These are phyloP conservation scores for Caenorhabditis sp. DNA, from an alignment of 2,888 invertebrate genomes.

Conservation along the genomic window DNA sequence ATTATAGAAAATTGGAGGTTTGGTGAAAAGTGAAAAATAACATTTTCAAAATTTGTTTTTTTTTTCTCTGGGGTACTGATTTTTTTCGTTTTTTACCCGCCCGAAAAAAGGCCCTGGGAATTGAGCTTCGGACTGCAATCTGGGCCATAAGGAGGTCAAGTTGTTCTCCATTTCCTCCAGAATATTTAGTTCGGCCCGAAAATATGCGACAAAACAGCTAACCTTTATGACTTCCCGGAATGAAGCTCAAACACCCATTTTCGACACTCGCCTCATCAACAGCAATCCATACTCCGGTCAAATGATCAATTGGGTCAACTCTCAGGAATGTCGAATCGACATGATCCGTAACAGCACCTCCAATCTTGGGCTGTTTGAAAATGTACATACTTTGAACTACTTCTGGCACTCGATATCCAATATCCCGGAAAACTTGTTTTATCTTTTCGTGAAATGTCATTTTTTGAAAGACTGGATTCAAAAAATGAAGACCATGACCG, in stretches of 20 bases:
- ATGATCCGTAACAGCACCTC: constrained; percentile 78
- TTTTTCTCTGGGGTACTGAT: no score
- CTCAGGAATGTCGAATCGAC: constrained; percentile 86
- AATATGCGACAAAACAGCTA: no score
- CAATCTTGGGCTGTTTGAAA: constrained; percentile 78
- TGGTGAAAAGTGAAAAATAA: no score
- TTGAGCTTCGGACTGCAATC: no score
- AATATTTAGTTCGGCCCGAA: no score
- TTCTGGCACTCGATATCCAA: constrained; percentile 82
- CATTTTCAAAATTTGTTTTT: no score
- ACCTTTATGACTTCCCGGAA: constrained; percentile 88
- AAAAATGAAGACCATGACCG: constrained; percentile 83
- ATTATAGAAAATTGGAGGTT: no score
- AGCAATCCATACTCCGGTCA: constrained; percentile 91
- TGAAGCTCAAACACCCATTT: constrained; percentile 93
- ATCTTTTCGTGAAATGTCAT: constrained; percentile 86
- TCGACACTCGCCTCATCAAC: constrained; percentile 89
- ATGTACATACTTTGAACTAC: constrained; percentile 97
- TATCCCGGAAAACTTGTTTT: constrained; percentile 77
- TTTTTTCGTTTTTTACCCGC: no score
- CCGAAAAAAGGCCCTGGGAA: no score
- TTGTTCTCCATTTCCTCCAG: no score
- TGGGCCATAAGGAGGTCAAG: no score
- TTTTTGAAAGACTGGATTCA: constrained; percentile 82
- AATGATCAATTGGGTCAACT: constrained; percentile 80